Evolutionary conservation across 2,888 invertebrate species (phyloP).

Genomic region (Lycia hirtaria): DNA sequence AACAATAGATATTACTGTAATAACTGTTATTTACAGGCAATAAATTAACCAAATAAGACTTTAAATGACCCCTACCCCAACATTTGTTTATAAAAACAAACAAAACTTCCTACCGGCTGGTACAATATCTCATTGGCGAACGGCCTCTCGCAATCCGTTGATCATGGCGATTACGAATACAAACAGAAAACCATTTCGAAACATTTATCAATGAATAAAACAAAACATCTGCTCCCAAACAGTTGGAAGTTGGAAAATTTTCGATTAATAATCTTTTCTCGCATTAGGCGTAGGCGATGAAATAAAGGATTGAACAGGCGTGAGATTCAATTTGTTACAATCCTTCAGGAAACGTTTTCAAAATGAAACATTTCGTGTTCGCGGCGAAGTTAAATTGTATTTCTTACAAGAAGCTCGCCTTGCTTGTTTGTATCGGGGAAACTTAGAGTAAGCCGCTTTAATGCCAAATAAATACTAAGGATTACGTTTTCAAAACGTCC

Average conservation of each 20-base stretch:
- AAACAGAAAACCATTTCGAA: constrained; percentile 46
- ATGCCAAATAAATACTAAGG: constrained; percentile 57
- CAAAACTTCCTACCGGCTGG: neutral
- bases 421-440: constrained; percentile 63
- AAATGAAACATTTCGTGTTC: constrained; percentile 79
- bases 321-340: constrained; percentile 81
- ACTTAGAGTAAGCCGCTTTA: constrained; percentile 63
- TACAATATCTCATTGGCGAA: constrained; percentile 17
- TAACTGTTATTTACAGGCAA: too few species aligned
- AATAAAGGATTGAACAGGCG: constrained; percentile 79
- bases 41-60: neutral
- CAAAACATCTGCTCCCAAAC: constrained; percentile 58
- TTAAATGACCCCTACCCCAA: neutral
- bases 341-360: constrained; percentile 75
- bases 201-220: constrained; percentile 49
- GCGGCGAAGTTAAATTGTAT: constrained; percentile 77
- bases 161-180: constrained; percentile 37
- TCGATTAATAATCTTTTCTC: constrained; percentile 79
- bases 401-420: constrained; percentile 66
- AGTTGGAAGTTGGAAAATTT: constrained; percentile 67
- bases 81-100: constrained; percentile 1
- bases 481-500: constrained; percentile 42
- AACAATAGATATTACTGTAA: too few species aligned
- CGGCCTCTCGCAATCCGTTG: constrained; percentile 22
- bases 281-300: constrained; percentile 70